Base-by-base conservation (phyloP, 2,888 invertebrate genomes). In the Oscheius sp. region DNA sequence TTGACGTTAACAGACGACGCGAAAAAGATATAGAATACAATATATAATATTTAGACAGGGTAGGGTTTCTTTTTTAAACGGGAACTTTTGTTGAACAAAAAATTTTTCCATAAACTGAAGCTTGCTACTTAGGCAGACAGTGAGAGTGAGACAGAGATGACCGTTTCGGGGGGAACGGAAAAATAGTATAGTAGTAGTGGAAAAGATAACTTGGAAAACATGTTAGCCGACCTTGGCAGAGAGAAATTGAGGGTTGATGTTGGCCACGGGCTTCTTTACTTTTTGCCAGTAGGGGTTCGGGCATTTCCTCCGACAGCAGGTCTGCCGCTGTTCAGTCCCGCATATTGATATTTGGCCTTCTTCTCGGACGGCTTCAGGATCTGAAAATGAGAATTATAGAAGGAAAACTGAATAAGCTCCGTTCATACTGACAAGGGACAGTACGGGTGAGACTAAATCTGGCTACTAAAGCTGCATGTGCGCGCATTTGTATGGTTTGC, bases 311-410 rank as follows among this genome's bases (percentile, higher is more conserved):
- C 68, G 55, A 68, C 53, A 21, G 79, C 83, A 33, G 88, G 89
- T 21, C 89, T 80, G 47, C 89, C 89, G 55, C 86, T 85, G 82
- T 89, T 89, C 79, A 91, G 83, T 59, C 91, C 90, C 63, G 90
- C 90, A 84, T 91, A 91, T 81, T 91, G 91, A 84, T 91, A 92
- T 80, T 91, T 91, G 60, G 91, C 91, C 84, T 91, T 91, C 89
- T 91, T 91, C 84, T 91, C 91, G 66, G 91, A 91, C 59, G 91
- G 91, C 84, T 91, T 91, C 85, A 91, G 84, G 74, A 91, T 91
- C 91, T 91, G 86, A 35, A 84, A 81, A n/a, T 21, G 21, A 21
- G 21, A 21, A 21, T 21, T 21, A 21, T 21, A 21, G 21, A 21
- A 21, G 21, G 0, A 21, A 21, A 21, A 21, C 21, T 21, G 21